Conservation (phyloP, 1,140 invertebrate genomes). For the Lepidostoma basale region DNA sequence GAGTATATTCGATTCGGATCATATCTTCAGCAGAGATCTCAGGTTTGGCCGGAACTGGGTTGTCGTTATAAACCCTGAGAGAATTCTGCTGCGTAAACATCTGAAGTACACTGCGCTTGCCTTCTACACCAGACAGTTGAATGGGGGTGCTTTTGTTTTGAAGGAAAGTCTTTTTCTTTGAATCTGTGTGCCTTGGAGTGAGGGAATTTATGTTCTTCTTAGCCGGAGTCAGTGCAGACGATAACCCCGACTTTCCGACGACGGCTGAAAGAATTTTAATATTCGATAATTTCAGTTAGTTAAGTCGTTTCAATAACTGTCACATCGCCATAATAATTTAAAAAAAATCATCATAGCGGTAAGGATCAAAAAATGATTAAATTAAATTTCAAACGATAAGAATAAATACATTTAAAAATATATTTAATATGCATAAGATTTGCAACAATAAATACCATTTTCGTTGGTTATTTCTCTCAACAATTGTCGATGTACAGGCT, state of each 20-base stretch:
- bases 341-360: too few species aligned
- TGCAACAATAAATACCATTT: too few species aligned
- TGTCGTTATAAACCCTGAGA: constrained; percentile 21
- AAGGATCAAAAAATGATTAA: too few species aligned
- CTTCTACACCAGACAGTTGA: not conserved
- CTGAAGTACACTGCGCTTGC: not conserved
- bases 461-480: too few species aligned
- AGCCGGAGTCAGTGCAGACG: not conserved
- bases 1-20: constrained; percentile 6
- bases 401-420: too few species aligned
- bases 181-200: constrained; percentile 25
- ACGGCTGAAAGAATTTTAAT: not conserved
- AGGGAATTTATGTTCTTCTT: constrained; percentile 9
- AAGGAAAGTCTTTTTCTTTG: constrained; percentile 25
- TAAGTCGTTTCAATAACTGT: too few species aligned
- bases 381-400: too few species aligned
- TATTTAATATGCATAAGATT: too few species aligned
- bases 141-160: constrained; percentile 26
- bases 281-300: too few species aligned
- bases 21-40: not conserved
- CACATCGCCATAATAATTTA: too few species aligned
- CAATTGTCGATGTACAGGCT: too few species aligned
- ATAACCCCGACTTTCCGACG: not conserved
- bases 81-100: not conserved
- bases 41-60: not conserved